Conservation (phyloP, 2,888 invertebrate species). For the Acleris cristana region DNA sequence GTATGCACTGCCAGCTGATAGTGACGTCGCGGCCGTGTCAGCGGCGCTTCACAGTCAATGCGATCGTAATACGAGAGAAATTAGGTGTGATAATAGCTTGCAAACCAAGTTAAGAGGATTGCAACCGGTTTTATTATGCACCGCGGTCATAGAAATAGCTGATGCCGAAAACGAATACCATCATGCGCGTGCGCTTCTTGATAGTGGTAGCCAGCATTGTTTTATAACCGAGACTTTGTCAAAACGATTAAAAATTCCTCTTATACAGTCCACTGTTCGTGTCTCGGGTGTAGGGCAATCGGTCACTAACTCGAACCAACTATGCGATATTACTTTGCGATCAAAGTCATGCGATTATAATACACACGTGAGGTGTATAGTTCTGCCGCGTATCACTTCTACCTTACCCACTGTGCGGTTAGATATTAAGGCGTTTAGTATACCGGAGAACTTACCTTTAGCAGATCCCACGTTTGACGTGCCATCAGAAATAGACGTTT, state of each 20-base stretch:
- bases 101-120: neutral
- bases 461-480: constrained; percentile 8
- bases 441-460: constrained; percentile 32
- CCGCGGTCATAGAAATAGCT: constrained; percentile 15
- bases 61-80: neutral
- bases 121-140: constrained; percentile 15
- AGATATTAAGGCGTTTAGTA: constrained; percentile 16
- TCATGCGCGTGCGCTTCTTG: constrained; percentile 7
- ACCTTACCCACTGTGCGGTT: neutral
- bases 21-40: neutral
- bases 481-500: constrained; percentile 1
- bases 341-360: constrained; percentile 12
- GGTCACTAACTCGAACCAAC: constrained; percentile 8
- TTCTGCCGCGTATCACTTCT: constrained; percentile 19
- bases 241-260: constrained; percentile 2
- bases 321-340: constrained; percentile 17
- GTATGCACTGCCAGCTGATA: too few species aligned
- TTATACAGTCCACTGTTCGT: constrained; percentile 34
- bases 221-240: constrained; percentile 9
- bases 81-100: neutral
- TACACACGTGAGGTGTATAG: constrained; percentile 10
- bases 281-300: constrained; percentile 27
- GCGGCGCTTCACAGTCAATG: neutral
- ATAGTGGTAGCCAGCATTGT: constrained; percentile 21
- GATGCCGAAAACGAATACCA: constrained; percentile 9